These are phyloP conservation scores for Agelas oroides DNA, from an alignment of 37 sponge, comb jelly and placozoan genomes.

Conservation along the genomic window DNA sequence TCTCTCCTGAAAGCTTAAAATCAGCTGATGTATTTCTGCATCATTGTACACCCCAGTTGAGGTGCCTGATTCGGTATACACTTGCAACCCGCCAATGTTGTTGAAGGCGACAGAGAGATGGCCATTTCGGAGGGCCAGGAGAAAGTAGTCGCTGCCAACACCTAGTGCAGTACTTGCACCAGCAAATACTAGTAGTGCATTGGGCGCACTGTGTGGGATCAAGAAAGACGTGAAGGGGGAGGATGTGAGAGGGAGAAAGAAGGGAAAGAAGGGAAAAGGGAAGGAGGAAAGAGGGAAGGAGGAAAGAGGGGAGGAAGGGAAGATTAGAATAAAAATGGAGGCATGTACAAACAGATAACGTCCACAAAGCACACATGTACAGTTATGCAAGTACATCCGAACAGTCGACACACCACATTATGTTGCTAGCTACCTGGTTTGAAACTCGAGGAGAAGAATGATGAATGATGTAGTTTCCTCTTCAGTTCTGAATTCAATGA, in stretches of 20 bases:
- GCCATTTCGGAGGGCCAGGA: conserved; percentile 17
- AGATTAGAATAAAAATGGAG: no score
- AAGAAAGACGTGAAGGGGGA: neutral
- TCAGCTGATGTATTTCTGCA: conserved; percentile 15
- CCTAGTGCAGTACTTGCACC: neutral
- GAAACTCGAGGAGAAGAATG: conserved; percentile 17
- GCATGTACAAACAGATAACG: no score
- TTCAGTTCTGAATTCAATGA: conserved; percentile 22
- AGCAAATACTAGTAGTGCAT: conserved; percentile 31
- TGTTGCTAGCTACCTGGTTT: conserved; percentile 36
- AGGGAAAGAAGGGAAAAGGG: neutral
- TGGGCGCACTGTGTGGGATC: conserved; percentile 13
- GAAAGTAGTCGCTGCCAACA: conserved; percentile 4
- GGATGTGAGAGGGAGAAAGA: neutral
- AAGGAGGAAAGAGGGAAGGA: no score
- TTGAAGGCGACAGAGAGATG: conserved; percentile 19
- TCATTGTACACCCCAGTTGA: conserved; percentile 38
- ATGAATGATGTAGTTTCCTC: neutral
- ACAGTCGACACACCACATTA: no score
- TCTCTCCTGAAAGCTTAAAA: neutral
- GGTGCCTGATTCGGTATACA: neutral
- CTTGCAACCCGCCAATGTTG: conserved; percentile 1
- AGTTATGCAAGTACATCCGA: no score
- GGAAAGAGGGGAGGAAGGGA: no score
- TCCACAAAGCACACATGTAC: no score